Percentiles rank a stretch among this genome's conserved stretches.
These are phyloP conservation scores for Peromyscus leucopus DNA, from an alignment of 2,113 vertebrate species.

Conservation along the genomic window DNA sequence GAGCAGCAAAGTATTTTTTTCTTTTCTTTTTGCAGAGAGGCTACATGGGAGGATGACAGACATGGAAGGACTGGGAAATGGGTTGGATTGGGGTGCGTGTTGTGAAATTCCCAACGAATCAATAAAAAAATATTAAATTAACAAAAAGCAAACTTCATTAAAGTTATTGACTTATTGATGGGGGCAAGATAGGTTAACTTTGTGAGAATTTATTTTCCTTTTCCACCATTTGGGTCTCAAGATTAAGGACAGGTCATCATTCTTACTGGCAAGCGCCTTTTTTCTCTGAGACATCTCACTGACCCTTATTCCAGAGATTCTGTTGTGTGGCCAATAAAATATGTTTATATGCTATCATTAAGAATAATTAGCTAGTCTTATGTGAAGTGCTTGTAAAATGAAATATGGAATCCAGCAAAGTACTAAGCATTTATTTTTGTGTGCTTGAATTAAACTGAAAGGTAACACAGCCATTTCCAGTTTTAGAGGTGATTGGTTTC, in stretches of 20 bases:
- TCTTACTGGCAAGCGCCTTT: neutral
- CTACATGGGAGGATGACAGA: neutral
- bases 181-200: fast-evolving
- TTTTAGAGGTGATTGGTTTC: neutral
- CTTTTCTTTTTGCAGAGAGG: neutral
- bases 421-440: neutral
- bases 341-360: neutral
- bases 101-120: neutral
- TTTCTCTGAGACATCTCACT: neutral
- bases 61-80: neutral
- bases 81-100: neutral
- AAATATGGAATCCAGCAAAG: neutral
- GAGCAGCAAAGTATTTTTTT: neutral
- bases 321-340: neutral
- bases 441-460: neutral
- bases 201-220: neutral
- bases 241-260: too few species aligned
- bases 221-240: neutral
- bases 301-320: neutral
- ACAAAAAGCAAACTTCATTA: neutral
- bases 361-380: neutral
- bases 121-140: neutral
- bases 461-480: neutral
- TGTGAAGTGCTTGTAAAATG: neutral
- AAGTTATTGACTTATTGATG: neutral